Conservation (phyloP, 37 sponge, comb jelly and placozoan genomes). For the Amphimedon queenslandica region DNA sequence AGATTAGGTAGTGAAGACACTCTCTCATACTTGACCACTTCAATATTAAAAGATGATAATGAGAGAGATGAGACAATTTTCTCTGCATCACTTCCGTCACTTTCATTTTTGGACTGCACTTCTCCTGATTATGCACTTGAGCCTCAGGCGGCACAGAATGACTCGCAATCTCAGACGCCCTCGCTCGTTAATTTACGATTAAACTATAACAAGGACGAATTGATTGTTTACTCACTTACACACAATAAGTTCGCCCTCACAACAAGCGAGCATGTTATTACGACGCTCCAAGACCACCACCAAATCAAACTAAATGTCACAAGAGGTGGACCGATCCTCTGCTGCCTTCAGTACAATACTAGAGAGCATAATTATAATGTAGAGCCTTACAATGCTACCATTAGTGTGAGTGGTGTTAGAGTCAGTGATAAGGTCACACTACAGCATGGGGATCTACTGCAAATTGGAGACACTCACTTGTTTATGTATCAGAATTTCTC, state of each 20-base stretch:
- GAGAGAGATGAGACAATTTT: neutral
- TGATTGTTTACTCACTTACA: constrained; percentile 20
- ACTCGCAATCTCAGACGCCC: constrained; percentile 3
- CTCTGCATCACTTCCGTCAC: neutral
- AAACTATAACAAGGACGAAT: constrained; percentile 7
- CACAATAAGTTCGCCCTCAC: neutral
- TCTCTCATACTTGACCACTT: neutral
- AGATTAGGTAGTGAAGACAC: neutral
- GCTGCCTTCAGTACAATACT: no score
- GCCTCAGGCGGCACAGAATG: constrained; percentile 1
- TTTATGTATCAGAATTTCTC: constrained; percentile 59
- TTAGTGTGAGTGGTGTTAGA: no score
- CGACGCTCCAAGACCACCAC: neutral
- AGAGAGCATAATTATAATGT: no score
- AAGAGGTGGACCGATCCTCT: no score
- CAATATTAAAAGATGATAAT: neutral
- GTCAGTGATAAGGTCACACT: constrained; percentile 14
- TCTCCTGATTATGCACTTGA: constrained; percentile 52
- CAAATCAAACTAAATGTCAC: neutral
- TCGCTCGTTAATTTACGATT: constrained; percentile 37
- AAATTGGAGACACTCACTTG: constrained; percentile 30
- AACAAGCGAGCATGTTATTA: neutral
- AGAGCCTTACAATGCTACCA: no score
- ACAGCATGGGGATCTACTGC: constrained; percentile 42
- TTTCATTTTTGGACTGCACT: constrained; percentile 17